These are phyloP conservation scores for Eubasilissa splendida DNA, from an alignment of 2,888 invertebrate species.

Conservation along the genomic window DNA sequence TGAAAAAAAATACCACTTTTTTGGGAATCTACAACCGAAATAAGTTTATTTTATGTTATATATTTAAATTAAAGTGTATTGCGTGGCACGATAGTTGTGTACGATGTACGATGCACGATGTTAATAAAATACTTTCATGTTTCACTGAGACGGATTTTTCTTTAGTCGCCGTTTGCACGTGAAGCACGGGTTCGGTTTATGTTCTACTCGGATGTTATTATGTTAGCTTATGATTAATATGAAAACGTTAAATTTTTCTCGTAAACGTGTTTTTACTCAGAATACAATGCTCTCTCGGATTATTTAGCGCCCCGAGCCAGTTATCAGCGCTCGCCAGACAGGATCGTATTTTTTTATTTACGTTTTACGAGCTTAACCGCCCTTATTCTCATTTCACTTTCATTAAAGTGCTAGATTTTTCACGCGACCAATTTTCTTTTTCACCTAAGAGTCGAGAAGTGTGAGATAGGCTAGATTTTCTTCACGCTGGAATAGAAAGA, in stretches of 20 bases:
- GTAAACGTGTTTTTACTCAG: constrained; percentile 22
- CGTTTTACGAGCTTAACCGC: not conserved
- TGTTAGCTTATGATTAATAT: constrained; percentile 28
- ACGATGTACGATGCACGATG: no score
- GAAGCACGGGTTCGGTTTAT: not conserved
- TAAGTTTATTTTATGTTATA: no score
- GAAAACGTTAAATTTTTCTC: constrained; percentile 25
- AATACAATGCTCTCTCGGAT: constrained; percentile 20
- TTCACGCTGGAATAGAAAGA: not conserved
- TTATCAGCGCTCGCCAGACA: constrained; percentile 39
- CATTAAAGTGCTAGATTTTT: constrained; percentile 35
- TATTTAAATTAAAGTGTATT: no score
- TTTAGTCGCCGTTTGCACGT: no score
- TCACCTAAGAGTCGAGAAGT: not conserved
- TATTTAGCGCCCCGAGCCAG: constrained; percentile 4
- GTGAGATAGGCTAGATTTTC: not conserved
- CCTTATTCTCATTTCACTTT: constrained; percentile 30
- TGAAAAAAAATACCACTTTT: no score
- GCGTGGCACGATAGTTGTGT: no score
- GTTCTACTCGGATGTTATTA: constrained; percentile 6
- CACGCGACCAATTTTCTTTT: constrained; percentile 32
- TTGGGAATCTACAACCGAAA: no score
- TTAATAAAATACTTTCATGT: no score
- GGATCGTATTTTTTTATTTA: constrained; percentile 30
- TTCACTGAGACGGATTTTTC: no score